Evolutionary conservation across 2,113 vertebrate genomes (phyloP).

Genomic region (Macrotus californicus): DNA sequence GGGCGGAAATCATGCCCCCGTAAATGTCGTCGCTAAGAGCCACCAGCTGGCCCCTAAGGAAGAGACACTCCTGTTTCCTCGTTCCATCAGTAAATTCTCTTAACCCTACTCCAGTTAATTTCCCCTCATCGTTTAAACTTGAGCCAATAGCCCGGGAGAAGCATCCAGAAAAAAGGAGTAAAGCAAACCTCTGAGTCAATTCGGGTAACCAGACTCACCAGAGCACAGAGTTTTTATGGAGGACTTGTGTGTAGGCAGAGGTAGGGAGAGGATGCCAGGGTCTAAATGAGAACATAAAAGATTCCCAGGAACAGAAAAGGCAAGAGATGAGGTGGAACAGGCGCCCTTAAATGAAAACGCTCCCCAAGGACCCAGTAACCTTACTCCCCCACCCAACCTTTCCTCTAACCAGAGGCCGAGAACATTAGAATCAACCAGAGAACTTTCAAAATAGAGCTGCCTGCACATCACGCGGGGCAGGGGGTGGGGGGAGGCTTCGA

Average conservation of each 20-base stretch:
- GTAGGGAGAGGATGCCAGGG: not conserved
- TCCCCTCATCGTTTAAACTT: not conserved
- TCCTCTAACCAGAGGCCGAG: not conserved
- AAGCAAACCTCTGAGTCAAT: not conserved
- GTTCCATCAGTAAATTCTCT: not conserved
- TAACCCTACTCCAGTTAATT: not conserved
- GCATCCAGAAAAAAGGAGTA: not conserved
- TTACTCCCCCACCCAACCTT: not conserved
- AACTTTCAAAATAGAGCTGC: not conserved
- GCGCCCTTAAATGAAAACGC: not conserved
- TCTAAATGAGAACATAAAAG: not conserved
- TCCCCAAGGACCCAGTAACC: not conserved
- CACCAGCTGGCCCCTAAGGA: not conserved
- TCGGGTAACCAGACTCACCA: not conserved
- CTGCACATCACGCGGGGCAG: not conserved
- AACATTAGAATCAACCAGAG: not conserved
- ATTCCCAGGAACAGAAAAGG: not conserved
- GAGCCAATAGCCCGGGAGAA: not conserved
- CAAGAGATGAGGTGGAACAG: not conserved
- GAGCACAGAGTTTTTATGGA: not conserved
- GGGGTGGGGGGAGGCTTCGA: not conserved
- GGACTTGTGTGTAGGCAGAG: fast-evolving
- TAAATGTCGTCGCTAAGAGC: not conserved
- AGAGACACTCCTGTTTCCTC: not conserved
- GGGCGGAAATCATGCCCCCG: not conserved